Conservation (phyloP, 2,888 invertebrate genomes). For the Anthrax anthrax region DNA sequence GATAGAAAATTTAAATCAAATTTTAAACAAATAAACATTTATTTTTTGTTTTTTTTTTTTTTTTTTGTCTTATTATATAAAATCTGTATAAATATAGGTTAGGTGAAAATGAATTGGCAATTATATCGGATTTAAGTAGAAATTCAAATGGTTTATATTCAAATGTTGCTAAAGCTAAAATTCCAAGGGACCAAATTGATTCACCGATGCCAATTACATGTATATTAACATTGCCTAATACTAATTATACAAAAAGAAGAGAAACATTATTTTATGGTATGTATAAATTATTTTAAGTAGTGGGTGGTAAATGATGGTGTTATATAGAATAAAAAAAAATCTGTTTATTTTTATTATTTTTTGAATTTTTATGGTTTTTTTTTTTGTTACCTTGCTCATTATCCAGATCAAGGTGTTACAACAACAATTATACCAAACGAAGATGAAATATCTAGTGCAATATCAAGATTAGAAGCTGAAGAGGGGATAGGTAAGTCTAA, state of each 20-base stretch:
- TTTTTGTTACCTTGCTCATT: no score
- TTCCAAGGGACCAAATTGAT: constrained; percentile 31
- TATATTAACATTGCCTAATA: constrained; percentile 34
- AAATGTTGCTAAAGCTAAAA: constrained; percentile 31
- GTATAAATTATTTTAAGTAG: constrained; percentile 14
- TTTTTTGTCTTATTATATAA: no score
- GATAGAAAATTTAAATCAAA: no score
- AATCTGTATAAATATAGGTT: no score
- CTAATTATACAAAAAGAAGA: constrained; percentile 34
- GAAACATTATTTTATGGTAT: constrained; percentile 37
- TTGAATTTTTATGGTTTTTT: neutral
- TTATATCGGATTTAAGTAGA: constrained; percentile 29
- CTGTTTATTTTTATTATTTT: no score
- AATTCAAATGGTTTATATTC: constrained; percentile 32
- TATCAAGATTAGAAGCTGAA: constrained; percentile 11
- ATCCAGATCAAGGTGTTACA: constrained; percentile 8
- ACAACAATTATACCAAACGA: constrained; percentile 9
- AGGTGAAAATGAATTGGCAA: constrained; percentile 5
- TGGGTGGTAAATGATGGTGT: no score
- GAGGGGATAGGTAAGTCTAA: constrained; percentile 1
- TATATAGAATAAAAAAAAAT: no score
- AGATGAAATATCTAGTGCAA: constrained; percentile 10
- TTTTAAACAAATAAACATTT: neutral
- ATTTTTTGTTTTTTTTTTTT: neutral
- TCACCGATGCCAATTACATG: constrained; percentile 36